Evolutionary conservation across 2,797 vertebrate genomes (phyloP).

Genomic region (Falco novaeseelandiae): DNA sequence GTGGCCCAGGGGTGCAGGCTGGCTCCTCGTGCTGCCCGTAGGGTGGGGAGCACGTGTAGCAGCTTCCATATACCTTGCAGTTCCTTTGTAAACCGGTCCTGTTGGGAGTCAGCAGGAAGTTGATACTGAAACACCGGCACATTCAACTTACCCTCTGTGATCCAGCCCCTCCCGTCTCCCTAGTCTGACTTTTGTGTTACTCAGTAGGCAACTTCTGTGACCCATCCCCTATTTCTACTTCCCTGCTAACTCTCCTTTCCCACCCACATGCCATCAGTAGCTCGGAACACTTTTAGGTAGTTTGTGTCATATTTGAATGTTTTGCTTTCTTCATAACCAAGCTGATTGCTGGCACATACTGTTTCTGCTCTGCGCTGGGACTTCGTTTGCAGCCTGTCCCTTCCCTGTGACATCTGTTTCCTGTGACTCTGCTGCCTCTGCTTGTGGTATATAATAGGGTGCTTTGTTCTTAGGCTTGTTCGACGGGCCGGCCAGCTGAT

Average conservation of each 20-base stretch:
- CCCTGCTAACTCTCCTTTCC: not conserved
- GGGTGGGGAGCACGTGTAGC: not conserved
- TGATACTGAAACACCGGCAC: not conserved
- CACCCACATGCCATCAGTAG: not conserved
- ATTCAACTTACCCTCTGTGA: not conserved
- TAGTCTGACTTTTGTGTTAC: not conserved
- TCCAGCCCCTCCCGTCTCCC: not conserved
- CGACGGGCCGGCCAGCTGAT: not conserved
- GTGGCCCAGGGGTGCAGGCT: rapidly evolving
- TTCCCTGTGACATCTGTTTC: not conserved
- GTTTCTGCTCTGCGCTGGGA: not conserved
- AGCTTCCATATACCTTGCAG: not conserved
- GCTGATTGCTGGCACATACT: not conserved
- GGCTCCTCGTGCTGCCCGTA: not conserved
- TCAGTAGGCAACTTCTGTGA: not conserved
- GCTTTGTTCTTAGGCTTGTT: not conserved
- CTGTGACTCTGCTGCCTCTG: not conserved
- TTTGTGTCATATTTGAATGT: not conserved
- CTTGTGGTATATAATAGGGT: not conserved
- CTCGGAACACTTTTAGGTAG: not conserved
- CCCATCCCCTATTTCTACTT: not conserved
- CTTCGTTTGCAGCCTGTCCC: not conserved
- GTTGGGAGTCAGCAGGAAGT: not conserved
- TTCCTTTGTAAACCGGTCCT: not conserved
- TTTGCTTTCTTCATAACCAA: not conserved